Conservation (phyloP, 2,888 invertebrate genomes). For the Habrosyne pyritoides region DNA sequence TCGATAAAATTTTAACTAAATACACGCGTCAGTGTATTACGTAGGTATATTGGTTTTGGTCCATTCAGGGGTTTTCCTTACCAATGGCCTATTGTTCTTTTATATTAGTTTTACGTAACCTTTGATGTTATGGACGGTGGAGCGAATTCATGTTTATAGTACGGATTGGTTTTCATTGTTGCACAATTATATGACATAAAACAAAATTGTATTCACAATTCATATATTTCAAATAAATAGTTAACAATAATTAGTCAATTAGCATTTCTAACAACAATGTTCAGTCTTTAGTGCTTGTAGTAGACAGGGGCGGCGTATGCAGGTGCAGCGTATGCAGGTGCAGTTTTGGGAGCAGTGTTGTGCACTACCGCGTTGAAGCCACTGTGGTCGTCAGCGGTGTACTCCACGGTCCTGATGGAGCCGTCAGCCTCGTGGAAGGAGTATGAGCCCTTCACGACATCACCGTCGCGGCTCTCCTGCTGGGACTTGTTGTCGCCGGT, state of each 20-base stretch:
- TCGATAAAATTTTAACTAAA: no score
- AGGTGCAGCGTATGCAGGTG: constrained; percentile 33
- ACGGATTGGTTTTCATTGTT: no score
- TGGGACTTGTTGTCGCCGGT: constrained; percentile 79
- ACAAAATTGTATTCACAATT: no score
- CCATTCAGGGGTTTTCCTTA: no score
- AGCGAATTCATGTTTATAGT: no score
- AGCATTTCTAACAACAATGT: constrained; percentile 6
- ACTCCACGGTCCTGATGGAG: constrained; percentile 74
- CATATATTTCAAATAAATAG: constrained; percentile 27
- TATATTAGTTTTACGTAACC: no score
- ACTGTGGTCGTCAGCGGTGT: constrained; percentile 72
- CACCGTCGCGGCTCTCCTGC: constrained; percentile 74
- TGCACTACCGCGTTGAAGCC: constrained; percentile 66
- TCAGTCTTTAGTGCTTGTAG: constrained; percentile 44
- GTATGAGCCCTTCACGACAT: constrained; percentile 76
- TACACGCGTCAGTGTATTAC: no score
- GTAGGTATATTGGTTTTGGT: no score
- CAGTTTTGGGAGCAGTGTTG: constrained; percentile 53
- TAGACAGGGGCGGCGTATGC: constrained; percentile 34
- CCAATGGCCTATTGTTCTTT: no score
- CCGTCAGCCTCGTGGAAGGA: constrained; percentile 77
- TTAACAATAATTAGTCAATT: constrained; percentile 18
- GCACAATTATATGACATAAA: no score
- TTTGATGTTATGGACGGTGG: no score